Evolutionary conservation across 2,797 vertebrate species (phyloP), one percentile per base, ranked within the genome.

Genomic region (Lemur catta): DNA sequence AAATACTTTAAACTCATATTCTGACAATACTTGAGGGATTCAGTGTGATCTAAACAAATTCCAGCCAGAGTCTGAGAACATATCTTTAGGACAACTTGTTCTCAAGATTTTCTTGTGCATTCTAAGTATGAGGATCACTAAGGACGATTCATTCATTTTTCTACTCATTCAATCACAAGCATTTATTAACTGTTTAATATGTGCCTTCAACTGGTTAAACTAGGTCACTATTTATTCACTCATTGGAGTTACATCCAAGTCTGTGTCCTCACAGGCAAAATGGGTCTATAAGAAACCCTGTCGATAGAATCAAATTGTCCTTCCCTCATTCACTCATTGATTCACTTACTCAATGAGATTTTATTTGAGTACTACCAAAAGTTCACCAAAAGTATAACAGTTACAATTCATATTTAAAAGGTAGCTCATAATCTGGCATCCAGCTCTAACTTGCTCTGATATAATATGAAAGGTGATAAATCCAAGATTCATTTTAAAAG

Each of bases 171-270:
- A 89, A 30, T 38, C 28, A 59, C 4, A 57, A 67, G 24, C 4
- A 74, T 52, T 96, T 35, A 63, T 63, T 89, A 69, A 89, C 43
- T 81, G 41, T 78, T 85, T 57, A 93, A 76, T 67, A 81, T 61
- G 20, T 78, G n/a, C 20, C 13, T 84, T 89, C 30, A 75, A 26
- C 63, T 89, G 59, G 67, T 93, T 96, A 71, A 74, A 59, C 28
- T 43, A 89, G 22, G 10, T 69, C 13, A 57, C 14, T 43, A 41
- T 72, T 57, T 14, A 76, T 69, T 72, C 59, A 84, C 50, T 86
- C 33, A 43, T 46, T 87, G 48, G 82, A 74, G 12, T 91, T 76
- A 67, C 33, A 85, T 8, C 20, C 6, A 46, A 65, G 50, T 82
- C 41, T 82, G 10, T 67, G 59, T 85, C 43, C 2, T 79, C 12